phyloP scores from a whole-genome alignment of 2,113 vertebrate species.

The Ariopsis seemanni region DNA sequence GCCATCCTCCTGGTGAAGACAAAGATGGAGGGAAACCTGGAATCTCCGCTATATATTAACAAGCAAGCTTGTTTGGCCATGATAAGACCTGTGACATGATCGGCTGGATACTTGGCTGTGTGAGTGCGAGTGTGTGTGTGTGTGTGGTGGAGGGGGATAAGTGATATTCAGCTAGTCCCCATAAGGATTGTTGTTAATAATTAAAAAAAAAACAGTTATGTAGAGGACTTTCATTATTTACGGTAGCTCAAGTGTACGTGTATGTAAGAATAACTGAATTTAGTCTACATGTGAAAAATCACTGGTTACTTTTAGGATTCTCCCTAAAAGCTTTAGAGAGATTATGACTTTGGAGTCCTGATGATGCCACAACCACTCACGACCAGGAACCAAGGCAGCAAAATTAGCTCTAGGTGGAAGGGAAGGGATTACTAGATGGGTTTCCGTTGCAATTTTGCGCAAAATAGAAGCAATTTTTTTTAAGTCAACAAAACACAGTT shows the following conservation, averaged over 20 bases:
- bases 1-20: constrained; percentile 83
- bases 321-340: too few relatives aligned
- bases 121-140: constrained; percentile 10
- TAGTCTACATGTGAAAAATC: not conserved
- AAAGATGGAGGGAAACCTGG: constrained; percentile 81
- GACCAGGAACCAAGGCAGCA: not conserved
- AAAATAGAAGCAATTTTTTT: too few relatives aligned
- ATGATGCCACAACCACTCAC: not conserved
- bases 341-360: not conserved
- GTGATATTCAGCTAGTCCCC: not conserved
- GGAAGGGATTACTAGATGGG: not conserved
- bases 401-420: not conserved
- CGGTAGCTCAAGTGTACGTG: not conserved
- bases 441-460: too few relatives aligned
- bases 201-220: not conserved
- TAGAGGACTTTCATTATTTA: not conserved
- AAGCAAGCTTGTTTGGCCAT: constrained; percentile 85
- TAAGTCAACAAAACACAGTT: too few relatives aligned
- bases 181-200: not conserved
- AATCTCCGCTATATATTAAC: constrained; percentile 84
- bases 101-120: constrained; percentile 60
- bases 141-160: not conserved
- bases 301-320: too few relatives aligned
- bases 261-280: not conserved
- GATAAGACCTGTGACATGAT: constrained; percentile 85